Conservation (phyloP, 2,797 vertebrate genomes). For the Eospalax fontanierii region DNA sequence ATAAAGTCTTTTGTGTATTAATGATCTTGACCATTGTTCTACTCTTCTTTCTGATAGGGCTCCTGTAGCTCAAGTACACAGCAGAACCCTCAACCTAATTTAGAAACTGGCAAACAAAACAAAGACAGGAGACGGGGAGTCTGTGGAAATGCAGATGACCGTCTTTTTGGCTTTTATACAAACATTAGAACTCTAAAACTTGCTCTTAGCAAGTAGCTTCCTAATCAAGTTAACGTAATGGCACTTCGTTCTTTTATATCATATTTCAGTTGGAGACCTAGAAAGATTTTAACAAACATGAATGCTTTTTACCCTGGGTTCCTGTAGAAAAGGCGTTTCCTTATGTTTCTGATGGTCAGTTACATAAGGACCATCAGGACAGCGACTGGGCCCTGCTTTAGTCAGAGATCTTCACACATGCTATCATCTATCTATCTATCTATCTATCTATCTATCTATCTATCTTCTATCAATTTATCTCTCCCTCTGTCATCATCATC, state of each 20-base stretch:
- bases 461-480: not conserved
- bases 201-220: conserved; percentile 77
- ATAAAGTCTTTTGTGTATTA: conserved; percentile 38
- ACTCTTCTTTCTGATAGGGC: conserved; percentile 25
- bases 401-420: not conserved
- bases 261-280: conserved; percentile 72
- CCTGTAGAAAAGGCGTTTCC: conserved; percentile 54
- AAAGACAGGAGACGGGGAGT: conserved; percentile 76
- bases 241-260: conserved; percentile 70
- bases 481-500: not conserved
- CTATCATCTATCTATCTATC: not conserved
- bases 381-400: not conserved
- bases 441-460: not conserved
- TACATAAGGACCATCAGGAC: not conserved
- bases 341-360: not conserved
- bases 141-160: conserved; percentile 49
- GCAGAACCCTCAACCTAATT: conserved; percentile 62
- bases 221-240: conserved; percentile 75
- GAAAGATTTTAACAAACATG: conserved; percentile 72
- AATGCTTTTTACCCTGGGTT: conserved; percentile 60
- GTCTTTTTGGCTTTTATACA: conserved; percentile 74
- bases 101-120: conserved; percentile 75
- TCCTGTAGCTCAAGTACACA: not conserved
- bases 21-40: conserved; percentile 12
- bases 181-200: conserved; percentile 71